phyloP scores from a whole-genome alignment of 2,113 vertebrate species.

The Odocoileus hemionus region DNA sequence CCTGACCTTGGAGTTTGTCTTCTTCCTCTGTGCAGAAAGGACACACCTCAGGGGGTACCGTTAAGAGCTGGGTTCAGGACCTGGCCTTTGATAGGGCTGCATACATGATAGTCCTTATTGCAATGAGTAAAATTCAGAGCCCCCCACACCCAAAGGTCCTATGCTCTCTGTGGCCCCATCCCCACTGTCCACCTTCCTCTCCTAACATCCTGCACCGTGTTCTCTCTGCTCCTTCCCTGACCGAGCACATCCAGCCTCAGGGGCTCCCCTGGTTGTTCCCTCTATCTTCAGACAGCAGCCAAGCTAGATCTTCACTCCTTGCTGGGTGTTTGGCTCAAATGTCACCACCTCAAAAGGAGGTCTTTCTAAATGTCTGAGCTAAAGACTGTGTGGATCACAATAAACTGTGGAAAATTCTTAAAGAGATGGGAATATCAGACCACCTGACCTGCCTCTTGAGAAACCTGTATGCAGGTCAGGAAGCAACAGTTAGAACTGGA shows the following conservation, averaged over 20 bases:
- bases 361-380: not conserved
- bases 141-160: not conserved
- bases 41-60: not conserved
- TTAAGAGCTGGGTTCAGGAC: not conserved
- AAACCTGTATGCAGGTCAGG: no score
- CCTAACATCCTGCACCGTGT: not conserved
- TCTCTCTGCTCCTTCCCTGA: not conserved
- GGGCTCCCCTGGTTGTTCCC: not conserved
- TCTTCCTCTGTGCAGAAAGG: not conserved
- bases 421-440: no score
- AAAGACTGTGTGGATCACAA: not conserved
- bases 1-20: not conserved
- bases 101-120: rapidly evolving
- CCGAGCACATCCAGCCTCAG: not conserved
- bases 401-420: no score
- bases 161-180: rapidly evolving
- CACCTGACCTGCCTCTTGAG: no score
- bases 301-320: not conserved
- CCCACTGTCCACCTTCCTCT: not conserved
- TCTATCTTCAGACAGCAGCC: not conserved
- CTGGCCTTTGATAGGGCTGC: not conserved
- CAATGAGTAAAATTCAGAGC: not conserved
- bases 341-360: not conserved
- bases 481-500: no score
- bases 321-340: not conserved